These are phyloP conservation scores for Hedya salicella DNA, from an alignment of 2,888 invertebrate species.

Conservation along the genomic window DNA sequence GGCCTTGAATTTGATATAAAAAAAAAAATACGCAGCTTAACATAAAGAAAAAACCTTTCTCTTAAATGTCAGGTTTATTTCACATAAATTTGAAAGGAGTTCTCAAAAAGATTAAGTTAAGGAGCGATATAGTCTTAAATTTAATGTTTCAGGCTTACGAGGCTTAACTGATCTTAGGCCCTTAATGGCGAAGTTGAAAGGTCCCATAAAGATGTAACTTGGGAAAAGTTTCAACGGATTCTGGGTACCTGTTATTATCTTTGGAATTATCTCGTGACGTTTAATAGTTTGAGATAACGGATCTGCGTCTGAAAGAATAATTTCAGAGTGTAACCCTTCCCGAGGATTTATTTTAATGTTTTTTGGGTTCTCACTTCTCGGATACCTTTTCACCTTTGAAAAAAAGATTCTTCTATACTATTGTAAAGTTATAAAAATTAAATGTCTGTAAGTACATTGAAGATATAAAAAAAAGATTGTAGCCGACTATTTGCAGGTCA, in stretches of 20 bases:
- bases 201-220: slow-evolving; percentile 26
- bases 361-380: too few relatives aligned
- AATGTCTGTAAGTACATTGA: too few relatives aligned
- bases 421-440: too few relatives aligned
- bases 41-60: slow-evolving; percentile 1
- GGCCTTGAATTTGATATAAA: background rate
- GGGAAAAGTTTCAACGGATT: slow-evolving; percentile 13
- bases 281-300: background rate
- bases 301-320: background rate
- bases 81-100: slow-evolving; percentile 39
- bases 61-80: slow-evolving; percentile 24
- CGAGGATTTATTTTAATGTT: too few relatives aligned
- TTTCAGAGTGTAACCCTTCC: too few relatives aligned
- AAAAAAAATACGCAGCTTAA: background rate
- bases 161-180: slow-evolving; percentile 37
- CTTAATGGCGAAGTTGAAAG: slow-evolving; percentile 38
- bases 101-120: slow-evolving; percentile 40
- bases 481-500: too few relatives aligned
- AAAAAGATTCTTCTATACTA: too few relatives aligned
- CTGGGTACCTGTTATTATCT: slow-evolving; percentile 22
- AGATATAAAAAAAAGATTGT: too few relatives aligned
- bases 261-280: background rate
- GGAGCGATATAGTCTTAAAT: slow-evolving; percentile 36
- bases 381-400: too few relatives aligned
- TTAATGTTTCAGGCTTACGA: slow-evolving; percentile 37